A percentile compares a stretch with the other conserved stretches of the same genome.
phyloP scores from a whole-genome alignment of 2,888 invertebrate genomes.

The Lycocerus yunnanus region DNA sequence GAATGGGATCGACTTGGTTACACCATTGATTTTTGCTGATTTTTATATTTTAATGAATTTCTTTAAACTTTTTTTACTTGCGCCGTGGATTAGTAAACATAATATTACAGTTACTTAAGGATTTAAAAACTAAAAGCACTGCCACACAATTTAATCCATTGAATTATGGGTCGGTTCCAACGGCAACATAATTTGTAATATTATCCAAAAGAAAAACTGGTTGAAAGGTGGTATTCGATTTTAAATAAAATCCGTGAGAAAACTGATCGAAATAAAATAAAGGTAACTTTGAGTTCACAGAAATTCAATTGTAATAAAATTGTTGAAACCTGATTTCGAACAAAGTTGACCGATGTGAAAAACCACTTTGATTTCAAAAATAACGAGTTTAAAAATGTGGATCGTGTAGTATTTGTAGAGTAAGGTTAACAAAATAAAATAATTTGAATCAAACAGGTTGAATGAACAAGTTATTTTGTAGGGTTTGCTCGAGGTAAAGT shows the following conservation, averaged over 20 bases:
- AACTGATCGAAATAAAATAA: neutral
- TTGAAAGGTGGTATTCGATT: neutral
- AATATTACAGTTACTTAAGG: no score
- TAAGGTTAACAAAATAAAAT: neutral
- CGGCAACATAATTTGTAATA: no score
- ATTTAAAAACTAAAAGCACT: no score
- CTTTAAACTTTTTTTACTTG: no score
- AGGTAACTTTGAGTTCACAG: neutral
- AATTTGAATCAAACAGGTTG: constrained; percentile 4
- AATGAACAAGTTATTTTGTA: neutral
- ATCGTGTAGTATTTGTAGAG: neutral
- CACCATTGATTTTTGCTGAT: no score
- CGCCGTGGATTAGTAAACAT: no score
- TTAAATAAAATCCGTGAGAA: neutral
- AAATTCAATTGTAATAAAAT: neutral
- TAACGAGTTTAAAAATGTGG: neutral
- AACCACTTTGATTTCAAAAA: neutral
- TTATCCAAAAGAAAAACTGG: no score
- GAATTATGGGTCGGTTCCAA: no score
- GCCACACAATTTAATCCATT: no score
- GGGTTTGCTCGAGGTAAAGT: constrained; percentile 2
- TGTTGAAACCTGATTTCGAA: neutral
- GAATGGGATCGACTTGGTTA: no score
- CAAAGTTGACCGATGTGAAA: neutral
- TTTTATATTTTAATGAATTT: no score